Base-by-base conservation (phyloP, 2,113 vertebrate species). In the Phodopus roborovskii region DNA sequence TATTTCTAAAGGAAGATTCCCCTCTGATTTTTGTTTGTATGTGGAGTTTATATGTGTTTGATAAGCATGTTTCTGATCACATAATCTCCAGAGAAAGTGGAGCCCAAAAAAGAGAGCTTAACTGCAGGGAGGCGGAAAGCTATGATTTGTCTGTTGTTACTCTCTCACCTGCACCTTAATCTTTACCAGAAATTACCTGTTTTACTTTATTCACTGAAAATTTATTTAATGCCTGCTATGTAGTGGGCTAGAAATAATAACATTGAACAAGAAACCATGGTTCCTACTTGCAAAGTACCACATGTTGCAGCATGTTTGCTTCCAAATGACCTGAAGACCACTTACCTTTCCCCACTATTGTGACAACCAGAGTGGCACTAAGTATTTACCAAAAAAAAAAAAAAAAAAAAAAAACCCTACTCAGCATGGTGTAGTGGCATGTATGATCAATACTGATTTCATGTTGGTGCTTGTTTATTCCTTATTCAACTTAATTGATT, bases 171-270 rank as follows among this genome's bases (percentile, higher is more conserved):
- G 16, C 81, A 48, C 71, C 22, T 93, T 24, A 77, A 17, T 92
- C 56, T 87, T 50, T 85, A 48, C 26, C 3, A 15, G 71, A 70
- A 62, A 74, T 88, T 94, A 17, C n/a, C 91, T 91, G 36, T 75
- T 90, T 93, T 89, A 8, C 13, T 85, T 91, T 70, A 45, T 91
- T 91, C 94, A 91, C 79, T 64, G 73, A 68, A 70, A 60, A 88
- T 26, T 91, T 90, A 83, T 73, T 92, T 91, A 96, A 58, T 94
- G 24, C 8, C 11, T 83, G 0, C 78, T 81, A 2, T 42, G 28
- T 71, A 64, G 36, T 73, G 73, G 48, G 19, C 7, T 84, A 83
- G 24, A 93, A 86, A 95, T 62, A 70, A 70, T 1, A 84, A 84
- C 2, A 74, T 26, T 84, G 39, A 83, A 39, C 48, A 90, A 79